Conservation (phyloP, 2,797 vertebrate genomes). For the Protosalanx chinensis region DNA sequence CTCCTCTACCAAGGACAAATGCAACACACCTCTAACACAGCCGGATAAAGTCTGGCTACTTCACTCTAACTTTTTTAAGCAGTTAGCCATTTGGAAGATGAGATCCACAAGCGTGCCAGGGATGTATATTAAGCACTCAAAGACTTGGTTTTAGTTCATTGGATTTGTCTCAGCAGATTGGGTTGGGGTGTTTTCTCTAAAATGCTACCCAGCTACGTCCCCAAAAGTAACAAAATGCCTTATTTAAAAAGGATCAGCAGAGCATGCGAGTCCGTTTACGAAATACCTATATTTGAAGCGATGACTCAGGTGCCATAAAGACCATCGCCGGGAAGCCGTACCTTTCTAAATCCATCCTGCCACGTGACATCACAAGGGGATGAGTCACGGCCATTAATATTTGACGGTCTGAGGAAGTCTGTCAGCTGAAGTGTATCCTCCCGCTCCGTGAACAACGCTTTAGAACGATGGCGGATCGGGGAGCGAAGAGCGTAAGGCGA, state of each 20-base stretch:
- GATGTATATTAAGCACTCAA: background rate
- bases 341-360: constrained; percentile 21
- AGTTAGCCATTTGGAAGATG: background rate
- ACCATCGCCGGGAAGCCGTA: constrained; percentile 14
- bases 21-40: constrained; percentile 26
- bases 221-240: background rate
- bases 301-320: constrained; percentile 21
- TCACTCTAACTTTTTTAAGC: background rate
- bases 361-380: constrained; percentile 19
- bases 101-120: background rate
- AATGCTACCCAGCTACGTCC: too few relatives aligned
- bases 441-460: background rate
- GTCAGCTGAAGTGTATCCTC: constrained; percentile 5
- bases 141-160: too few relatives aligned
- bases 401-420: constrained; percentile 12
- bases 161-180: too few relatives aligned
- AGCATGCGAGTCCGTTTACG: background rate
- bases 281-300: constrained; percentile 15
- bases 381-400: constrained; percentile 26
- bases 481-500: background rate
- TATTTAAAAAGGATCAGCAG: background rate
- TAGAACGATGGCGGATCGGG: constrained; percentile 6
- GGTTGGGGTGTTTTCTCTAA: too few relatives aligned
- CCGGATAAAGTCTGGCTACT: background rate
- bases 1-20: constrained; percentile 41